Evolutionary conservation across 64 coral and sea anemone genomes (phyloP).

Genomic region (Montipora capricornis): DNA sequence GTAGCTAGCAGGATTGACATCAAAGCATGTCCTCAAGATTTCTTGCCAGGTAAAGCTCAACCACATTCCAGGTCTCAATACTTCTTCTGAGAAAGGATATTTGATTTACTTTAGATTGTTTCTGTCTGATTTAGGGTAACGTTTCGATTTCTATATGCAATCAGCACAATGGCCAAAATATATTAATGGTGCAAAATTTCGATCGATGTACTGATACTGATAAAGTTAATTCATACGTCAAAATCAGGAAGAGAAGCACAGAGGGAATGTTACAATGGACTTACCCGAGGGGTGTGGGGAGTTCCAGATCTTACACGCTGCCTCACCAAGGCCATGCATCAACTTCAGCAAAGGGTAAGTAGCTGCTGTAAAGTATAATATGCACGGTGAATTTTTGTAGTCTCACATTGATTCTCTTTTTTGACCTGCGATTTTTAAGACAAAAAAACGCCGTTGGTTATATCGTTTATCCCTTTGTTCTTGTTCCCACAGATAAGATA

Average conservation of each 20-base stretch:
- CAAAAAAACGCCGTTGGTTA: too few relatives aligned
- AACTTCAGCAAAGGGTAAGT: slow-evolving; percentile 61
- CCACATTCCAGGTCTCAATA: background rate
- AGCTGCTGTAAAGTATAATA: too few relatives aligned
- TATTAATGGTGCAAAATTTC: background rate
- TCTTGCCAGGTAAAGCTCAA: slow-evolving; percentile 40
- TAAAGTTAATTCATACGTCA: background rate
- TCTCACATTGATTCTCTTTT: too few relatives aligned
- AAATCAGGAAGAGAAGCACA: background rate
- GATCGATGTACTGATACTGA: background rate
- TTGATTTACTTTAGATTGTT: too few relatives aligned
- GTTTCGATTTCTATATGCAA: too few relatives aligned
- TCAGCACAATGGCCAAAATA: background rate
- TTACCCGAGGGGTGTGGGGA: slow-evolving; percentile 74
- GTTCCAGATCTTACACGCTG: slow-evolving; percentile 75
- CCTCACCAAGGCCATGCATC: slow-evolving; percentile 65
- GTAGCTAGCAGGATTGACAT: slow-evolving; percentile 63
- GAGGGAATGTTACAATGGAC: slow-evolving; percentile 64
- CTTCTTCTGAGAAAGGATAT: too few relatives aligned
- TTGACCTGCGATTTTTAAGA: too few relatives aligned
- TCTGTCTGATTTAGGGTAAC: too few relatives aligned
- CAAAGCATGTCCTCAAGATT: slow-evolving; percentile 76
- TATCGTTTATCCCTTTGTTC: too few relatives aligned
- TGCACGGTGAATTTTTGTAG: too few relatives aligned
- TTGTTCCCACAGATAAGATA: too few relatives aligned